phyloP scores from a whole-genome alignment of 2,113 vertebrate genomes.

The Calyptommatus sinebrachiatus region DNA sequence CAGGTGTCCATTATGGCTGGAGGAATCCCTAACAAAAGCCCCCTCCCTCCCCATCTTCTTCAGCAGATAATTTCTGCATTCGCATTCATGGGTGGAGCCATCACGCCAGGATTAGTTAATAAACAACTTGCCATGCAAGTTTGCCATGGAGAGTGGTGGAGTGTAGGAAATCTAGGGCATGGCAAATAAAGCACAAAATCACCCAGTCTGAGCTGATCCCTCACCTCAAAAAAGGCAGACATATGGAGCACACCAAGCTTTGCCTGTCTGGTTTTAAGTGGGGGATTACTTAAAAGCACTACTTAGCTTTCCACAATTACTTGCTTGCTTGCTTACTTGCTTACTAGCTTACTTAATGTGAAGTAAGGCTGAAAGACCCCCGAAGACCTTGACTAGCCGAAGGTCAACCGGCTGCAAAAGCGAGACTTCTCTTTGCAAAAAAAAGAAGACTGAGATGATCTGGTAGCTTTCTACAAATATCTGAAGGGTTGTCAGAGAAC shows the following conservation, averaged over 20 bases:
- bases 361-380: no score
- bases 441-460: no score
- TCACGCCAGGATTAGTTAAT: not conserved
- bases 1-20: not conserved
- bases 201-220: slow-evolving; percentile 35
- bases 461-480: no score
- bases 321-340: no score
- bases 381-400: no score
- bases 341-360: no score
- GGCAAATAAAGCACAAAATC: not conserved
- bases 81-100: not conserved
- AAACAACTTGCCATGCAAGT: not conserved
- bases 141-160: not conserved
- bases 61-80: not conserved
- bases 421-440: no score
- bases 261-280: not conserved
- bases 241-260: slow-evolving; percentile 1
- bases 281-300: accelerated
- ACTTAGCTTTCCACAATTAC: not conserved
- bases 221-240: slow-evolving; percentile 15
- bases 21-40: not conserved
- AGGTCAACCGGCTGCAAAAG: no score
- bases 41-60: no score
- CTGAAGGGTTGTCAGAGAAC: no score
- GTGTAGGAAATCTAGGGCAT: not conserved